A percentile compares a stretch with the other conserved stretches of the same genome.
Evolutionary conservation across 2,888 invertebrate species (phyloP).

Genomic region (Gymnocheta viridis): DNA sequence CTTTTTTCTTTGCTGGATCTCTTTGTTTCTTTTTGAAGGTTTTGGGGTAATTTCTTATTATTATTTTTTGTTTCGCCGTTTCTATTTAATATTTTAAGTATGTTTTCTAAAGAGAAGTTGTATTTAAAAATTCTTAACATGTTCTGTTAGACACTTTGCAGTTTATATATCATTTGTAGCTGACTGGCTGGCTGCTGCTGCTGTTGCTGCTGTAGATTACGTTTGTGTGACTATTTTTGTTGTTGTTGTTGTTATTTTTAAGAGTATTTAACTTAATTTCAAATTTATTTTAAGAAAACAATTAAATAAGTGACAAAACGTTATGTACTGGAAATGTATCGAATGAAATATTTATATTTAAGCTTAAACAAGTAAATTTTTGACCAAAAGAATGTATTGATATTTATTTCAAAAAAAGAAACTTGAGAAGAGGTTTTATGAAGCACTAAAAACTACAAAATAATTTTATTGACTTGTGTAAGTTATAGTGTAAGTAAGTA

Average conservation of each 20-base stretch:
- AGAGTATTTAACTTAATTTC: conserved; percentile 12
- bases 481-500: too few species aligned
- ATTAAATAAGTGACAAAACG: neutral
- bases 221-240: neutral
- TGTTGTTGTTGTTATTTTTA: neutral
- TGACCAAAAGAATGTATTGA: too few species aligned
- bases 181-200: neutral
- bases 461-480: too few species aligned
- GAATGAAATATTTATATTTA: neutral
- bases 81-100: conserved; percentile 40
- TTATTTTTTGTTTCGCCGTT: neutral
- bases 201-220: neutral
- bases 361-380: neutral
- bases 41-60: neutral
- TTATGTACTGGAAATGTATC: neutral
- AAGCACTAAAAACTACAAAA: too few species aligned
- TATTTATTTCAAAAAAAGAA: too few species aligned
- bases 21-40: neutral
- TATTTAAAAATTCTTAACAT: conserved; percentile 60
- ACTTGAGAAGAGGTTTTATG: too few species aligned
- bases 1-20: conserved; percentile 6
- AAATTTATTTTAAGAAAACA: conserved; percentile 21
- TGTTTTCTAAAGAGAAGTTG: conserved; percentile 27
- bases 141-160: conserved; percentile 61
- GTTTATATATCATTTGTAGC: conserved; percentile 63